Percentiles rank a stretch among this genome's conserved stretches.
phyloP scores from a whole-genome alignment of 2,888 invertebrate genomes.

The Drosophila cracens region DNA sequence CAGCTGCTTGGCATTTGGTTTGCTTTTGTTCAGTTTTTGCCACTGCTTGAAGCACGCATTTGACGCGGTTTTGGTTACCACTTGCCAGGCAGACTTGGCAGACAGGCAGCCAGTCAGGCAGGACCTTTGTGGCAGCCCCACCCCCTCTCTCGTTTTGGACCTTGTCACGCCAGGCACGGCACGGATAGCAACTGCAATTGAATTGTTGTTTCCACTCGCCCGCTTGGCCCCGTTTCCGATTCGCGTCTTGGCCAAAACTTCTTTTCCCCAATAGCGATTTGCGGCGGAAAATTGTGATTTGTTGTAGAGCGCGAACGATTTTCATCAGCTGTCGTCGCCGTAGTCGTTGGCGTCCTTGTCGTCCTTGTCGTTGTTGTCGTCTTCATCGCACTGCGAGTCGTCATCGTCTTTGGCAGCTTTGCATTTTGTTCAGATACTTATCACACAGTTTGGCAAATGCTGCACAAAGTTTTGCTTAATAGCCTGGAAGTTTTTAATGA shows the following conservation, averaged over 20 bases:
- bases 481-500: conserved; percentile 81
- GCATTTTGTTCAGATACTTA: conserved; percentile 80
- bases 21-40: conserved; percentile 35
- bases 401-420: conserved; percentile 73
- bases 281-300: conserved; percentile 80
- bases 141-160: conserved; percentile 49
- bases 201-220: conserved; percentile 67
- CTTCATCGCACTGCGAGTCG: conserved; percentile 36
- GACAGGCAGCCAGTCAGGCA: neutral
- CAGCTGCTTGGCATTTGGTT: conserved; percentile 17
- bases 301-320: conserved; percentile 74
- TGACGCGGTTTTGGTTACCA: conserved; percentile 37
- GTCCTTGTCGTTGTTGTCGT: conserved; percentile 31
- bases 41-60: conserved; percentile 58
- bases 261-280: conserved; percentile 77
- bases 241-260: conserved; percentile 63
- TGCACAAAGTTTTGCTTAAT: conserved; percentile 81
- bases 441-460: conserved; percentile 81
- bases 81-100: neutral
- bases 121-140: conserved; percentile 6
- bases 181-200: conserved; percentile 76
- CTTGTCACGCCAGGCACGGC: conserved; percentile 79
- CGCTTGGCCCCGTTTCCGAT: conserved; percentile 28
- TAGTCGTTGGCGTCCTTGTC: conserved; percentile 23
- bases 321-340: conserved; percentile 74